Evolutionary conservation across 2,797 vertebrate genomes (phyloP).

Genomic region (Helostoma temminkii): DNA sequence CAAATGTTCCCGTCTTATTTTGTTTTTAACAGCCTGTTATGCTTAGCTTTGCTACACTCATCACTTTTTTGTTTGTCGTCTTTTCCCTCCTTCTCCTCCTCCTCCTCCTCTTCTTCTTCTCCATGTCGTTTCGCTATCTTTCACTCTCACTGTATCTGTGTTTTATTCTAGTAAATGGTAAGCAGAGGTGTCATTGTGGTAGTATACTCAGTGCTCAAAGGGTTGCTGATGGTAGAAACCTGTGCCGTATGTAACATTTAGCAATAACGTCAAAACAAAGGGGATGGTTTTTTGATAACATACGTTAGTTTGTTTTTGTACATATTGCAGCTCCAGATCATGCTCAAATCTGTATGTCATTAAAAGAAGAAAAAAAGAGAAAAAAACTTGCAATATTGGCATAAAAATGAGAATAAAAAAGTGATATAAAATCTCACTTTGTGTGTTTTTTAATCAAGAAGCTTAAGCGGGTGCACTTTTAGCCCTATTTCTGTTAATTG

Average conservation of each 20-base stretch:
- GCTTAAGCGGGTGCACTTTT: not conserved
- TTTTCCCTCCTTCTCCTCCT: not conserved
- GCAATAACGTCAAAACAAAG: constrained; percentile 96
- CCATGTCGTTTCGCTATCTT: constrained; percentile 52
- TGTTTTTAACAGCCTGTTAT: constrained; percentile 49
- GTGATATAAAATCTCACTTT: constrained; percentile 85
- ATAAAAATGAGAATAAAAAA: constrained; percentile 93
- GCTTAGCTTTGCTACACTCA: constrained; percentile 70
- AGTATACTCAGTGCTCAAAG: constrained; percentile 91
- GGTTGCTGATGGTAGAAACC: constrained; percentile 92
- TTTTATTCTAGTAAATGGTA: constrained; percentile 85
- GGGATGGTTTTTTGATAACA: constrained; percentile 87
- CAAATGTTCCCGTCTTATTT: not conserved
- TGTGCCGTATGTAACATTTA: constrained; percentile 98
- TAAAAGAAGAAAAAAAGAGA: constrained; percentile 83
- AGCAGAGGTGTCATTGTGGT: constrained; percentile 86
- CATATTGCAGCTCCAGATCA: constrained; percentile 90
- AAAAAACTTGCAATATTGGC: constrained; percentile 91
- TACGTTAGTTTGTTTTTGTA: constrained; percentile 90
- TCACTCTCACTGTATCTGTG: constrained; percentile 78
- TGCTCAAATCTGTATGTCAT: constrained; percentile 95
- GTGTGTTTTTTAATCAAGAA: constrained; percentile 59
- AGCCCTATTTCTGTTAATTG: not conserved
- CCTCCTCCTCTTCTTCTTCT: constrained; percentile 9
- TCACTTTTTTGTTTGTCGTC: constrained; percentile 11